These are phyloP conservation scores for Vipera latastei DNA, from an alignment of 2,797 vertebrate genomes.

Conservation along the genomic window DNA sequence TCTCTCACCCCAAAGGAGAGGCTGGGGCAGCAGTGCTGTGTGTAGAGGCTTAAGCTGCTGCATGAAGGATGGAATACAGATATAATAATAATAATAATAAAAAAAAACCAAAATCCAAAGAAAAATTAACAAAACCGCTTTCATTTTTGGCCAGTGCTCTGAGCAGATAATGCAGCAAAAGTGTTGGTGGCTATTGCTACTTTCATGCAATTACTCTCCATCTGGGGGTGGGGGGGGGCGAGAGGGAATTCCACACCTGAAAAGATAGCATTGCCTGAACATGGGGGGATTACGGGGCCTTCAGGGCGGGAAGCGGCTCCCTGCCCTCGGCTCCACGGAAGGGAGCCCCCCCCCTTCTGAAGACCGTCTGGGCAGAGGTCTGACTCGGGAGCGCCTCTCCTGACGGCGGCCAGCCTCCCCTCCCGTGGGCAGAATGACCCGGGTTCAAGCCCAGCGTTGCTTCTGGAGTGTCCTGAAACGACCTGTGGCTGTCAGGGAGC, in stretches of 20 bases:
- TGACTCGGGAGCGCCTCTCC: background rate
- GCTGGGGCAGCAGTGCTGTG: no score
- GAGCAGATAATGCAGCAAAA: background rate
- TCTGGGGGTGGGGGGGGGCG: background rate
- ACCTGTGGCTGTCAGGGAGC: background rate
- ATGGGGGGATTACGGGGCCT: background rate
- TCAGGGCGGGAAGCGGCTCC: background rate
- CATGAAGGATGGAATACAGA: background rate
- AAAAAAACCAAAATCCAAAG: background rate
- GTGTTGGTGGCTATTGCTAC: background rate
- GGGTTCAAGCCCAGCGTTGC: background rate
- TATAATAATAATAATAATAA: background rate
- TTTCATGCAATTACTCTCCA: background rate
- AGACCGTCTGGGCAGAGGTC: no score
- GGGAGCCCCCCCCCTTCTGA: background rate
- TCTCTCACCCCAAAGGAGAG: background rate
- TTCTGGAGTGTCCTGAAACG: background rate
- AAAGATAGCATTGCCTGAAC: background rate
- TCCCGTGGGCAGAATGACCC: background rate
- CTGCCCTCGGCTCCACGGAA: background rate
- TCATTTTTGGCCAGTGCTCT: background rate
- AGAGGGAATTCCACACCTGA: background rate
- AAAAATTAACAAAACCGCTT: background rate
- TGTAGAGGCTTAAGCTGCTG: background rate
- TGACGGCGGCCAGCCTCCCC: rapidly evolving